Evolutionary conservation across 2,888 invertebrate genomes (phyloP).

Genomic region (Nemurella pictetii): DNA sequence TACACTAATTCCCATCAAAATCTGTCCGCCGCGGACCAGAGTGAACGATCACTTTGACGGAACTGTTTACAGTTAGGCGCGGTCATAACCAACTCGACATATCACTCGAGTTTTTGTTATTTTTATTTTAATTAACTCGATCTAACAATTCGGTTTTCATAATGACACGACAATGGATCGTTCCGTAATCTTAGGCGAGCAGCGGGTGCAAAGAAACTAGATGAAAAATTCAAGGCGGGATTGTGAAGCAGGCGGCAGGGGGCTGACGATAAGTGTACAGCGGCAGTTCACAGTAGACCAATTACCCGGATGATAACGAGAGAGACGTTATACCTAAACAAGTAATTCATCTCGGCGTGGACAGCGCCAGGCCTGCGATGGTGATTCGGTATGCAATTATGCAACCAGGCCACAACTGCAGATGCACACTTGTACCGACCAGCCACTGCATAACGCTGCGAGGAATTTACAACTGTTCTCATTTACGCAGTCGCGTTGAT

Average conservation of each 20-base stretch:
- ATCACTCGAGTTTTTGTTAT: no score
- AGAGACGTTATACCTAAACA: no score
- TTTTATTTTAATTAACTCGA: neutral
- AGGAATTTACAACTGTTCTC: no score
- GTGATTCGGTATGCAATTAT: no score
- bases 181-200: neutral
- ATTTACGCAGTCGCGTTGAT: no score
- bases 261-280: no score
- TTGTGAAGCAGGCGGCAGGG: neutral
- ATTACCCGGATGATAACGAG: neutral
- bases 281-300: neutral
- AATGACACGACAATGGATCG: neutral
- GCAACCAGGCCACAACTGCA: no score
- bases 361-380: neutral
- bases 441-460: no score
- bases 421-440: no score
- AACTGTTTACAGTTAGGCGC: neutral
- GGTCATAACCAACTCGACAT: no score
- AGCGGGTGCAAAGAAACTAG: neutral
- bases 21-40: neutral
- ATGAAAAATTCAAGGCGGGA: neutral
- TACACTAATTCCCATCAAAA: neutral
- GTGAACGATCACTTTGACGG: neutral
- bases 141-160: neutral
- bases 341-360: neutral